Base-by-base conservation (phyloP, 2,797 vertebrate genomes). In the Protonibea diacanthus region DNA sequence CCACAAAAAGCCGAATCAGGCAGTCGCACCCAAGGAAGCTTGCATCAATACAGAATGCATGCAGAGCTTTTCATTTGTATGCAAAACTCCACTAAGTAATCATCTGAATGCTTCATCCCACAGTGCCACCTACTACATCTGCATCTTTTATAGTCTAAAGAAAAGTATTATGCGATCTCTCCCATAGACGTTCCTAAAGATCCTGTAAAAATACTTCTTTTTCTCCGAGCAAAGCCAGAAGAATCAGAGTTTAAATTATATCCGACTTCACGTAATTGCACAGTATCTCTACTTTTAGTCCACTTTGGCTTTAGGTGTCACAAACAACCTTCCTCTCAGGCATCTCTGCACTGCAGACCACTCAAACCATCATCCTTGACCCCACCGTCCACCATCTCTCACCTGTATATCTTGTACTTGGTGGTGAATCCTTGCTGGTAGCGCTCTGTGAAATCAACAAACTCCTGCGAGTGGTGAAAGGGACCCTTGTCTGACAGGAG, bases 361-460 rank as follows among this genome's bases (percentile, higher is more conserved):
- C 38, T 47, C 56, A n/a, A 3, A 25, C 49, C 57, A 7, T 6
- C 45, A 49, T 20, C 51, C 15, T 23, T 27, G 38, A 17, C 65
- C 60, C 40, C 2, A 2, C 47, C 2, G 2, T 3, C 18, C 25
- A 0, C 27, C 1, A 1, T 21, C 38, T 64, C 94, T 95, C 96
- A 99, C 98, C 98, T 98, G 97, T 99, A 99, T 92, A 99, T 99
- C 95, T 98, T 98, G 96, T 99, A 99, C 95, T 97, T 97, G 80
- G 97, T 98, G 93, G 95, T 97, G 96, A 98, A 99, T 94, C 98
- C 97, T 93, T 98, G 97, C 78, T 96, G 97, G 94, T 97, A 97
- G 95, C 97, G 96, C 94, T 98, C 97, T 87, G 96, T 96, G 93
- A 98, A 99, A 95, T 99, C 98, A 15, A 96, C 96, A 95, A 97